Base-by-base conservation (phyloP, 2,797 vertebrate genomes). In the Eulemur coronatus region DNA sequence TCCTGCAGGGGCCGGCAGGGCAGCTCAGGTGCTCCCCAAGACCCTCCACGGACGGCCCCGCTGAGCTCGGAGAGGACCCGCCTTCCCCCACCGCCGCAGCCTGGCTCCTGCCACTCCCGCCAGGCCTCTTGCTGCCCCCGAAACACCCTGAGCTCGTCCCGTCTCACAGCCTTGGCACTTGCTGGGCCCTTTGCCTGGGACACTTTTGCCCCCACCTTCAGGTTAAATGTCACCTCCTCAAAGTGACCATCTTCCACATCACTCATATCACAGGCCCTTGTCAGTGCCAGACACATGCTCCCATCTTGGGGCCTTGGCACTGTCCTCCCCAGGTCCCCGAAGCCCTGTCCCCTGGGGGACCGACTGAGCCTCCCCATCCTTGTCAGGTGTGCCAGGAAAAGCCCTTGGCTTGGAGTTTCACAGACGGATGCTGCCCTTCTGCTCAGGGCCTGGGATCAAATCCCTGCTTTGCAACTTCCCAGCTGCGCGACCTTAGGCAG, bases 311-410 rank as follows among this genome's bases (percentile, higher is more conserved):
- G 38, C 73, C 95, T 94, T 69, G 33, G 87, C 92, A 75, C 52
- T 80, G 43, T 75, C 50, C 92, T 84, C n/a, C 89, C 90, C 69
- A 73, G 72, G 50, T 57, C 43, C 67, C 88, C 28, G 78, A 67
- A 50, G 88, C 55, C 75, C 82, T 20, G 48, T 50, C n/a, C 26
- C 43, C 78, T 46, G 48, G 8, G 43, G 67, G 0, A 10, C 48
- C 67, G 73, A 17, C 38, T 0, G 26, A 67, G 43, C 50, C 50
- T 33, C 79, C 5, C 17, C 41, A 28, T 50, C 30, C 33, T 73
- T 98, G 97, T 18, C 98, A 98, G 0, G 98, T 98, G 84, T 97
- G 97, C 96, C 98, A 26, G 84, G 90, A 35, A 78, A 52, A 65
- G 35, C 43, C 22, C 26, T n/a, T 1, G 4, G 20, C 41, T 17